Base-by-base conservation (phyloP, 2,888 invertebrate species). In the Stratiomys singularior region DNA sequence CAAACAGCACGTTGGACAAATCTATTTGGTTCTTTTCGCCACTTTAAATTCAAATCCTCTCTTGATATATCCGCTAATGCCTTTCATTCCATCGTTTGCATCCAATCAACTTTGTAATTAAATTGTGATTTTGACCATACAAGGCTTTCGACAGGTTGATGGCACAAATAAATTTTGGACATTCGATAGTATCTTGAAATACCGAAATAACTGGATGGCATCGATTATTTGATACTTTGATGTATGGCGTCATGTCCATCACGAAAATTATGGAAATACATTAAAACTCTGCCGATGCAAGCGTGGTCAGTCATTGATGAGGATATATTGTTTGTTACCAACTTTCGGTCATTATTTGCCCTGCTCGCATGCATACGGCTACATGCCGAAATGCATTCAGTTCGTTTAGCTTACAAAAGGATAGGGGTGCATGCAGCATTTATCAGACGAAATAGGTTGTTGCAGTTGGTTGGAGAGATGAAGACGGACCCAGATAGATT, bases 151-250 rank as follows among this genome's bases (percentile, higher is more conserved):
- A 60, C 74, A 60, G 27, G 30, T 74, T 74, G 71, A 72, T 44
- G 56, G 52, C 37, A 13, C 37, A 27, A 74, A 74, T 74, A 74
- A 74, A 74, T 74, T 74, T 60, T 21, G 21, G 15, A 15, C 15
- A 30, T 60, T 44, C 60, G 74, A 74, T 74, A 58, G 18, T 74
- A 74, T 74, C 74, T 58, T 52, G 28, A 21, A 30, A 37, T 37
- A 23, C 21, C 60, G 37, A 60, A 74, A 60, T 74, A 44, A 74
- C 74, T 78, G 66, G 30, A 60, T 47, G 5, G 69, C 76, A 81
- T 79, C 78, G 80, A 80, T 80, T 81, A 78, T 81, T 81, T 80
- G 78, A 81, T 78, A 69, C 69, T 78, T 81, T 80, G 81, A 81
- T 80, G 78, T 76, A 80, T 79, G 76, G 76, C 52, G 46, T 27